Evolutionary conservation across 2,888 invertebrate species (phyloP), one percentile per base, ranked within the genome.

Genomic region (Ferdinandea cuprea): DNA sequence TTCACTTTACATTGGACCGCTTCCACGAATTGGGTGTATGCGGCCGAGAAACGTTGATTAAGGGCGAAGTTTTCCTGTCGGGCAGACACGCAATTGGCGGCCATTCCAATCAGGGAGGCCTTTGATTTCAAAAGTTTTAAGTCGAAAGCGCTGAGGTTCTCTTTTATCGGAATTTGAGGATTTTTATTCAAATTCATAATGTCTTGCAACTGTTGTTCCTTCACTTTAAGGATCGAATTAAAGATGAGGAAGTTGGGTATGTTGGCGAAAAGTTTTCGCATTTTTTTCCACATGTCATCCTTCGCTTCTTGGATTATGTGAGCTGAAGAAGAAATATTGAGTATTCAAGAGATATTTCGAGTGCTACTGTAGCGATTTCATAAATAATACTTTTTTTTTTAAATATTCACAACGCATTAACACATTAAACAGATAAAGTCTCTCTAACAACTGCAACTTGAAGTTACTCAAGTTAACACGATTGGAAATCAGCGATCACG

Each of bases 141-240:
- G 28, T 90, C 87, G 63, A 89, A 90, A 9, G 85, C 81, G 11
- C 86, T 84, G 1, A 89, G 66, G 2, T 86, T 86, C 4, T 88
- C 88, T 50, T 81, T 66, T 0, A 66, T 46, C 0, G 54, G 28
- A 2, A 56, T 40, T 5, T 17, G 68, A 6, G 68, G 72, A 6
- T 46, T 61, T 8, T 88, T 89, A 44, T 88, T 89, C 0, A 90
- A 66, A 0, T 85, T 65, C 86, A 88, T 88, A 2, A 90, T 85
- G n/a, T 89, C 81, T 44, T 90, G 89, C 11, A 90, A 59, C 78
- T 90, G 89, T 13, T 90, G 88, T 35, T 89, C 89, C 63, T 89
- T 91, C 1, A 87, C 73, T 19, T 88, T 88, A 73, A 90, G 85
- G 4, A 90, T 88, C 0, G 86, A 87, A 77, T 88, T 90, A 66